Evolutionary conservation across 2,888 invertebrate genomes (phyloP).

Genomic region (Andrena bucephala): DNA sequence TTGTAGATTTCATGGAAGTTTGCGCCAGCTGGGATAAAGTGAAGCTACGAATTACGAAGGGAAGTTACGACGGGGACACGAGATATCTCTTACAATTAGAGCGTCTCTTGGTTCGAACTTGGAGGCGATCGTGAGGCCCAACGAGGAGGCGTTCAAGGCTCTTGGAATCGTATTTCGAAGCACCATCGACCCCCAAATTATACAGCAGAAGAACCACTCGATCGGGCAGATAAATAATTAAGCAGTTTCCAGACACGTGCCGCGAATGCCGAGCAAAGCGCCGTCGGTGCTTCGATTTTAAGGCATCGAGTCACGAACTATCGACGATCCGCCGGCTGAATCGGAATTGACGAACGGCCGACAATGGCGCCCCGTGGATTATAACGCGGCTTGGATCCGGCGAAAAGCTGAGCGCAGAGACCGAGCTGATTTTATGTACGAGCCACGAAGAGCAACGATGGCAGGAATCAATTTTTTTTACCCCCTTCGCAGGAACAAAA

Average conservation of each 20-base stretch:
- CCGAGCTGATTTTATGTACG: slow-evolving; percentile 44
- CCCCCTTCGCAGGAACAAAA: slow-evolving; percentile 30
- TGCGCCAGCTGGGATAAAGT: background rate
- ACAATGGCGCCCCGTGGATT: slow-evolving; percentile 53
- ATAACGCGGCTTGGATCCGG: slow-evolving; percentile 28
- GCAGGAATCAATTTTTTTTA: slow-evolving; percentile 41
- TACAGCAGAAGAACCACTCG: slow-evolving; percentile 70
- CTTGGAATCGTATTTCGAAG: slow-evolving; percentile 31
- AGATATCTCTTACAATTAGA: background rate
- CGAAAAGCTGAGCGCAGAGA: background rate
- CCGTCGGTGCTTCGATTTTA: slow-evolving; percentile 44
- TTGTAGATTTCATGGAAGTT: background rate
- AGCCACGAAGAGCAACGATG: slow-evolving; percentile 8
- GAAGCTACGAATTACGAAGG: background rate
- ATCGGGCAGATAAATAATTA: slow-evolving; percentile 79
- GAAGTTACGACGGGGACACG: background rate
- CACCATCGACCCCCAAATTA: slow-evolving; percentile 68
- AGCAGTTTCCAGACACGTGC: slow-evolving; percentile 75
- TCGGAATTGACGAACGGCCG: slow-evolving; percentile 68
- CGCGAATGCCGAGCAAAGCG: slow-evolving; percentile 65
- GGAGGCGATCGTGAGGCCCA: background rate
- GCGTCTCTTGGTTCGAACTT: background rate
- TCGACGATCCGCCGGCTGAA: slow-evolving; percentile 69
- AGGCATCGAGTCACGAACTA: slow-evolving; percentile 70
- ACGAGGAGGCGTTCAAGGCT: slow-evolving; percentile 7